These are phyloP conservation scores for Elegia similella DNA, from an alignment of 2,888 invertebrate genomes.

Conservation along the genomic window DNA sequence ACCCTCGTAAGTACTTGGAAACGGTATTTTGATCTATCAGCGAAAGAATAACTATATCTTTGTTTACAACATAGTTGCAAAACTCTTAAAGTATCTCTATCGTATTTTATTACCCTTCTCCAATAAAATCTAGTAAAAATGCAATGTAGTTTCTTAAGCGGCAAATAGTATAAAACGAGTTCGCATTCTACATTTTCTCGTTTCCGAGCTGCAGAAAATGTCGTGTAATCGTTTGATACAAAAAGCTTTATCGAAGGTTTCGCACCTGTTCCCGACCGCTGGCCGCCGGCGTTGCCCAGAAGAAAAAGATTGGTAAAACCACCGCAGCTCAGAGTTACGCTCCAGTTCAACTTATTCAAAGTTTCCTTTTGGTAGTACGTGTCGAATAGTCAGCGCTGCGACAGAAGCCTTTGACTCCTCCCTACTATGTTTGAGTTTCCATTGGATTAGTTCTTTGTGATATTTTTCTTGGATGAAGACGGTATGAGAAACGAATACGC, in stretches of 20 bases:
- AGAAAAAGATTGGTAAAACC: constrained; percentile 26
- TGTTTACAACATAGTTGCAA: background rate
- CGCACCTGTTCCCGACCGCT: constrained; percentile 44
- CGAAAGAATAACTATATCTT: background rate
- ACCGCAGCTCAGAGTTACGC: constrained; percentile 10
- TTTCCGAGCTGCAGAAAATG: constrained; percentile 31
- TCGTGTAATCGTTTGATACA: constrained; percentile 38
- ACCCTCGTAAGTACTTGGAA: background rate
- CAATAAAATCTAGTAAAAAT: constrained; percentile 1
- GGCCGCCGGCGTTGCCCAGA: constrained; percentile 28
- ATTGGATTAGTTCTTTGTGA: constrained; percentile 11
- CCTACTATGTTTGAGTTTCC: constrained; percentile 8
- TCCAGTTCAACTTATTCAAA: constrained; percentile 19
- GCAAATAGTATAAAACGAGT: constrained; percentile 25
- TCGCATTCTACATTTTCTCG: constrained; percentile 24
- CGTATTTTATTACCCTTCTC: background rate
- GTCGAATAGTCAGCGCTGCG: constrained; percentile 7
- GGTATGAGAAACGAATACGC: background rate
- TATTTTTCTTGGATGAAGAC: background rate
- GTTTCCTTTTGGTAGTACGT: constrained; percentile 17
- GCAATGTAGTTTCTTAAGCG: constrained; percentile 4
- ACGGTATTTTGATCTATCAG: background rate
- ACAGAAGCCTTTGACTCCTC: constrained; percentile 9
- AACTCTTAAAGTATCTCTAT: background rate
- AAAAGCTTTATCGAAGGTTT: constrained; percentile 46